Base-by-base conservation (phyloP, 2,888 invertebrate genomes). In the Petrolisthes manimaculis region DNA sequence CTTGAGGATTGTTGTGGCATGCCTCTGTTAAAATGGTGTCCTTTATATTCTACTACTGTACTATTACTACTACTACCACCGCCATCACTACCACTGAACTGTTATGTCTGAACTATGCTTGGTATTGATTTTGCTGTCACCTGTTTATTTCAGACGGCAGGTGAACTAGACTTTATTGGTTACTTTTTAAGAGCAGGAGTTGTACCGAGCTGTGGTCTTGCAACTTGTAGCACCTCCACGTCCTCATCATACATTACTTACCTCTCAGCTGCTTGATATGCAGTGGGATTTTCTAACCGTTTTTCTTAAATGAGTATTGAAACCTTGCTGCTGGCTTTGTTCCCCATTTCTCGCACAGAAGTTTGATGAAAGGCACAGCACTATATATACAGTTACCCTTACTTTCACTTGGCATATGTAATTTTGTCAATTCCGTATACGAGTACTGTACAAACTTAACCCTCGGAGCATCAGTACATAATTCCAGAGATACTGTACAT, bases 251-350 rank as follows among this genome's bases (percentile, higher is more conserved):
- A 75, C 8, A 61, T 61, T 56, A 77, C 54, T 77, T 53, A 84
- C 80, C 84, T 75, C 84, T 53, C 77, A 53, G 74, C 83, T 88
- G 71, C 74, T 69, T 83, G 71, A 51, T 21, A 24, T 83, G 67
- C 87, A 79, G 83, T 79, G 84, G 37, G 79, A 84, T 80, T 80
- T 84, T 88, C 81, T 88, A 84, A 88, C 74, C 84, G 83, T 71
- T 21, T 71, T 80, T 88, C 9, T 88, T 84, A 71, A 69, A 84
- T 21, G 61, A 84, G 84, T 53, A 69, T 55, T 69, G 67, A 69
- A 61, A 37, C 24, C 54, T 24, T 79, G 67, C 37, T 37, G 37
- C 37, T 37, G 37, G 37, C 37, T 37, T 37, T 37, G 37, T 37
- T 37, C 37, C 37, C 37, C 37, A 37, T 37, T 37, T 37, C 37